Evolutionary conservation across 1,140 invertebrate genomes (phyloP).

Genomic region (Leptinotarsa texana): DNA sequence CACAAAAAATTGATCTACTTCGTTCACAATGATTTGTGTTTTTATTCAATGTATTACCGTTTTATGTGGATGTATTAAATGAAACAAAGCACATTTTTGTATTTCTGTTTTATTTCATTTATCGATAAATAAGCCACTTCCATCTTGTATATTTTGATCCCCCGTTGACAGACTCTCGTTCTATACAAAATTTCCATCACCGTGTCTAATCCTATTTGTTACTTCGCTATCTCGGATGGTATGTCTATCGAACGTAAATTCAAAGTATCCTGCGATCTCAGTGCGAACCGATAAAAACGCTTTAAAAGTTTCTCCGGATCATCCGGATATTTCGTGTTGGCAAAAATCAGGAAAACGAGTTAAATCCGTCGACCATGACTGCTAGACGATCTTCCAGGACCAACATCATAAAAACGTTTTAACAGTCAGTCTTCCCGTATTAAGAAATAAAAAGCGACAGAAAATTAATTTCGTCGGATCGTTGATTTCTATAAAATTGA

Average conservation of each 20-base stretch:
- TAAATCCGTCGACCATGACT: not conserved
- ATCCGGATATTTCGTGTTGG: slow-evolving; percentile 2
- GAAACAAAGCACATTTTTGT: no score
- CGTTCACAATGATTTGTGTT: no score
- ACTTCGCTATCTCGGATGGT: not conserved
- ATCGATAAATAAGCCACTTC: no score
- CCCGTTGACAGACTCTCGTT: no score
- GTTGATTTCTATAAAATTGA: slow-evolving; percentile 6
- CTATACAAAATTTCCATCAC: no score
- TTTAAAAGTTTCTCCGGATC: not conserved
- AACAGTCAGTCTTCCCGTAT: not conserved
- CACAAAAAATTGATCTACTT: no score
- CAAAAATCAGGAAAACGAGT: not conserved
- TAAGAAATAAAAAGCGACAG: not conserved
- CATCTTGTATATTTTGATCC: no score
- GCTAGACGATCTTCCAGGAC: not conserved
- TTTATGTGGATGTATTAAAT: no score
- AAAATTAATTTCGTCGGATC: slow-evolving; percentile 6
- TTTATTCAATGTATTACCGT: no score
- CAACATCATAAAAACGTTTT: not conserved
- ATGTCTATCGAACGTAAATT: slow-evolving; percentile 8
- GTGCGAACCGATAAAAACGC: not conserved
- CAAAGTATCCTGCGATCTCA: not conserved
- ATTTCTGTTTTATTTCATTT: no score
- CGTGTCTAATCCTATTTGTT: no score